Evolutionary conservation across 2,888 invertebrate species (phyloP), one percentile per base, ranked within the genome.

Genomic region (Parnassius glacialis): DNA sequence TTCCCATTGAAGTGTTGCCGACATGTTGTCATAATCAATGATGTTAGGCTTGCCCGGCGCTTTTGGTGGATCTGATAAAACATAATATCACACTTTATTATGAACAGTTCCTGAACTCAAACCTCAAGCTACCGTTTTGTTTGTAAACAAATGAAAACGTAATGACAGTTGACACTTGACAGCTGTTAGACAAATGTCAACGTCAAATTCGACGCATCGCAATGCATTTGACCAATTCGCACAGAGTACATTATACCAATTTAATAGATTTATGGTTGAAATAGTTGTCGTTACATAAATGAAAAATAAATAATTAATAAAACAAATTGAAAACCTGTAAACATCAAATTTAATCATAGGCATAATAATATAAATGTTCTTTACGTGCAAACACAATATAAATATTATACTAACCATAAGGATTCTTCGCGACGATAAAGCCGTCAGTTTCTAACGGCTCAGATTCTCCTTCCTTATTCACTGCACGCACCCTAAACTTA

Each of bases 381-480:
- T 34, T 34, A 34, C 7, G 5, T 3, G 34, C 34, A 34, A 34
- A 16, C 13, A 41, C n/a, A 34, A n/a, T 52, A 16, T 9, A 11
- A 55, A 56, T 13, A 53, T 41, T 57, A 59, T 50, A 73, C 85
- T 83, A 83, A 96, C 96, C 98, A 81, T 98, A 99, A 58, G 99
- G 99, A 93, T 99, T 99, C 87, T 96, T 98, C 52, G 99, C 99
- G 62, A 96, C 77, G 71, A 98, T 97, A 54, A 96, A 93, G 68
- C 97, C 96, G 54, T 95, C 95, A 12, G 97, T 97, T 83, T 97
- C 98, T 68, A 99, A 92, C 51, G 99, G 98, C 69, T 98, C 98
- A 2, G 98, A 98, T 87, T 98, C 98, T 52, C 99, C 99, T 89
- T 99, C 98, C 81, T 98, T 97, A 85, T 99, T 99, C 61, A 98